Evolutionary conservation across 2,888 invertebrate genomes (phyloP).

Genomic region (Cephus pulcher): DNA sequence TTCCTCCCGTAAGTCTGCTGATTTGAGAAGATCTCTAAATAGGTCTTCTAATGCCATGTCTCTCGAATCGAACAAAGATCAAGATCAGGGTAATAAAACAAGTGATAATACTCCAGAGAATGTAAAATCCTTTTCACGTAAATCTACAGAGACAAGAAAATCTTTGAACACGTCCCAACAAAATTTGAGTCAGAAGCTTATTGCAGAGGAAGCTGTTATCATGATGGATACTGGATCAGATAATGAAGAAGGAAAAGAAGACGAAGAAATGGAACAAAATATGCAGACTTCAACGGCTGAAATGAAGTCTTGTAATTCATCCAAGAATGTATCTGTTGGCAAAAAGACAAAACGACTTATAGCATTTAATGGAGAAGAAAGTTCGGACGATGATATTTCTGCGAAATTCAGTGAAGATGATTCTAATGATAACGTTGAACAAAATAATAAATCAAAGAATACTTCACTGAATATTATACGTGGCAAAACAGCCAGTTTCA

Average conservation of each 20-base stretch:
- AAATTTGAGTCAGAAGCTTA: background rate
- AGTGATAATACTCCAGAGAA: background rate
- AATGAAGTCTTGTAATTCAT: background rate
- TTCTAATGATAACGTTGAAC: background rate
- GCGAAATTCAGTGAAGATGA: background rate
- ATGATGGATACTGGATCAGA: background rate
- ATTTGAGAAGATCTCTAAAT: background rate
- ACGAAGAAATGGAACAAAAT: conserved; percentile 1
- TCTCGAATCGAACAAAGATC: background rate
- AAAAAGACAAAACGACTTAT: background rate
- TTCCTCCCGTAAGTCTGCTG: background rate
- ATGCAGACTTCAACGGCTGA: background rate
- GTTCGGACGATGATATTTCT: background rate
- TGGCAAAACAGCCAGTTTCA: background rate
- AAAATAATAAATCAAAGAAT: background rate
- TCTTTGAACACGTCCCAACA: background rate
- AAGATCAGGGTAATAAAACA: background rate
- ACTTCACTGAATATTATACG: background rate
- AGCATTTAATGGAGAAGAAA: background rate
- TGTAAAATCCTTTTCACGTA: background rate
- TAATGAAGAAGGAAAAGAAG: conserved; percentile 1
- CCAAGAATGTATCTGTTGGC: background rate
- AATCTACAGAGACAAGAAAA: background rate
- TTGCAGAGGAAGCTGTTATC: background rate
- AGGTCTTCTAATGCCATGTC: background rate